These are phyloP conservation scores for Aphyosemion australe DNA, from an alignment of 2,113 vertebrate genomes.

Conservation along the genomic window DNA sequence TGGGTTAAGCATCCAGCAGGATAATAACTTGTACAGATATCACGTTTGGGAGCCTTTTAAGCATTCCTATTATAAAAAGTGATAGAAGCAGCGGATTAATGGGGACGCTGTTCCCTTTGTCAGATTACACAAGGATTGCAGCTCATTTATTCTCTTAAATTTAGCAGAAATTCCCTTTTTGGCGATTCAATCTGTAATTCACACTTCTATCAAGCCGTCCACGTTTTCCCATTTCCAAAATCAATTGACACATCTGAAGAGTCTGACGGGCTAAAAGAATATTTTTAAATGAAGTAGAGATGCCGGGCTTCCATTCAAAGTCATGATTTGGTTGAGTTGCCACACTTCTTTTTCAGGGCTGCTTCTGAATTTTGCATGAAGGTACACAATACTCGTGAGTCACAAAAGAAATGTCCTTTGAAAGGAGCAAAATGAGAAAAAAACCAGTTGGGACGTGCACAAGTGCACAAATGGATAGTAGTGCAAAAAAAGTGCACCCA, in stretches of 20 bases:
- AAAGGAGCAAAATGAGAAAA: conserved; percentile 24
- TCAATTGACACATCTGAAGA: conserved; percentile 5
- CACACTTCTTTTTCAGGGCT: conserved; percentile 34
- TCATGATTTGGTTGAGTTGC: conserved; percentile 42
- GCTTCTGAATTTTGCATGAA: conserved; percentile 67
- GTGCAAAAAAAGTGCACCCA: conserved; percentile 14
- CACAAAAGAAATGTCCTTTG: conserved; percentile 59
- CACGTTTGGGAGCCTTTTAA: conserved; percentile 31
- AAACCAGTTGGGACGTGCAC: conserved; percentile 45
- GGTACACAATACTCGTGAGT: conserved; percentile 53
- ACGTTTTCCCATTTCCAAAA: neutral
- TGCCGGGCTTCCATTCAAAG: conserved; percentile 51
- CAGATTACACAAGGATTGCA: conserved; percentile 9
- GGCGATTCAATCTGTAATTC: neutral
- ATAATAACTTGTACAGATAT: conserved; percentile 37
- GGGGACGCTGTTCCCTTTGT: conserved; percentile 18
- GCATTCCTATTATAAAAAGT: conserved; percentile 20
- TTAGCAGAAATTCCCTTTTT: conserved; percentile 1
- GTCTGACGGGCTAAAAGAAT: conserved; percentile 9
- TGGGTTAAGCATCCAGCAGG: conserved; percentile 38
- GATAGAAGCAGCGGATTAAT: conserved; percentile 26
- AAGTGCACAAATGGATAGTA: conserved; percentile 31
- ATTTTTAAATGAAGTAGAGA: conserved; percentile 9
- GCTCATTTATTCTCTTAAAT: conserved; percentile 4
- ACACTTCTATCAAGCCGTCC: neutral